phyloP scores from a whole-genome alignment of 2,797 vertebrate species.

The Molossus molossus region DNA sequence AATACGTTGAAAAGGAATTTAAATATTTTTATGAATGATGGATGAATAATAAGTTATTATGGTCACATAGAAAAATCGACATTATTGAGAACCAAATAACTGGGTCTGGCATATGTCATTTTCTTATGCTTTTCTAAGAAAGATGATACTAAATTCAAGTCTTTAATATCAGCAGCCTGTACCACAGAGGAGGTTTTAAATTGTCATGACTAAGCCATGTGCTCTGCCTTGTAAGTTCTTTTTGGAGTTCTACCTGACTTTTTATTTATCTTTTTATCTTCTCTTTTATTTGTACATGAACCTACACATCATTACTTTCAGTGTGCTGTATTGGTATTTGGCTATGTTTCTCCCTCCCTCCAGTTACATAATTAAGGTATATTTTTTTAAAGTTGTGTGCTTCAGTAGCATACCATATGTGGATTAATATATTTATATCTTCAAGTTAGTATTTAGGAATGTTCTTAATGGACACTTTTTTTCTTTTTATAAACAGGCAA shows the following conservation, averaged over 20 bases:
- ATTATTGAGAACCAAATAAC: not conserved
- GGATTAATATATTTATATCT: not conserved
- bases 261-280: not conserved
- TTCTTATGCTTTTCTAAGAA: not conserved
- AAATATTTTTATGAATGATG: not conserved
- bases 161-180: not conserved
- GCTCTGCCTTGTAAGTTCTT: not conserved
- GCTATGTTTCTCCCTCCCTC: not conserved
- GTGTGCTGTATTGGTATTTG: not conserved
- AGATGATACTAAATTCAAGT: not conserved
- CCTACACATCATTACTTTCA: not conserved
- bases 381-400: not conserved
- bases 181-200: not conserved
- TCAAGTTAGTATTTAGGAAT: slow-evolving; percentile 21
- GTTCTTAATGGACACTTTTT: not conserved
- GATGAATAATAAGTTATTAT: not conserved
- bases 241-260: not conserved
- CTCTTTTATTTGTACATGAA: not conserved
- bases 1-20: not conserved
- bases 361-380: not conserved
- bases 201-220: not conserved
- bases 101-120: not conserved
- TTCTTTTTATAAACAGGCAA: not conserved
- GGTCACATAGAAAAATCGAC: not conserved
- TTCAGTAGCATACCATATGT: not conserved